Evolutionary conservation across 2,113 vertebrate genomes (phyloP).

Genomic region (Mobula birostris): DNA sequence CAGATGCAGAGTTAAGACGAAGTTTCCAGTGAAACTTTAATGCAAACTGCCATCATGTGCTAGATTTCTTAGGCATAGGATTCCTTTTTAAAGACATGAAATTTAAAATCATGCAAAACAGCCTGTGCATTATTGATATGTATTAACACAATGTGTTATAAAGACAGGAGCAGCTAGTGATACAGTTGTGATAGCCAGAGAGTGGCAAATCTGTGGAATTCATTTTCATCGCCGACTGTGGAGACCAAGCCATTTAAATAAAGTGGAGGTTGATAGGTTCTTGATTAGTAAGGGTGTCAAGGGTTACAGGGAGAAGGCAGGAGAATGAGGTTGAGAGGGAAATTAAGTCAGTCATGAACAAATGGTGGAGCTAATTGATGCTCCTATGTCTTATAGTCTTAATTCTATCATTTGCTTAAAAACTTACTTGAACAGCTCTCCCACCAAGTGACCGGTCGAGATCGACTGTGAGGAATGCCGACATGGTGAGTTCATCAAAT

Average conservation of each 20-base stretch:
- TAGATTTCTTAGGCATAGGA: background rate
- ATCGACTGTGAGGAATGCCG: constrained; percentile 82
- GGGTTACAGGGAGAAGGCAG: too few species aligned
- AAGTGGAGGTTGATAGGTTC: too few species aligned
- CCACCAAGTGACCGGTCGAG: constrained; percentile 70
- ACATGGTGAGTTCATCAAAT: constrained; percentile 73
- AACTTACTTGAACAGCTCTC: constrained; percentile 71
- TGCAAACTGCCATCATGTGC: background rate
- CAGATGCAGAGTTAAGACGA: too few species aligned
- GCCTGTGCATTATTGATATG: background rate
- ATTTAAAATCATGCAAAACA: background rate
- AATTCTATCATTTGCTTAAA: background rate
- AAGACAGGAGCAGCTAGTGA: too few species aligned
- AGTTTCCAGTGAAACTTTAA: background rate
- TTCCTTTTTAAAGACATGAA: background rate
- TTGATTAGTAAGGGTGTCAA: too few species aligned
- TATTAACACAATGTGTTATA: background rate
- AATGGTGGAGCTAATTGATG: too few species aligned
- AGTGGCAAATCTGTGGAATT: too few species aligned
- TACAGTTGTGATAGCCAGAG: background rate
- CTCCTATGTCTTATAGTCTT: too few species aligned
- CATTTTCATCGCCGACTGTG: too few species aligned
- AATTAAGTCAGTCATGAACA: too few species aligned
- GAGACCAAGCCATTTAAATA: too few species aligned
- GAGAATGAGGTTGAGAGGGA: too few species aligned